Base-by-base conservation (phyloP, 2,888 invertebrate species). In the Lottia scabra region DNA sequence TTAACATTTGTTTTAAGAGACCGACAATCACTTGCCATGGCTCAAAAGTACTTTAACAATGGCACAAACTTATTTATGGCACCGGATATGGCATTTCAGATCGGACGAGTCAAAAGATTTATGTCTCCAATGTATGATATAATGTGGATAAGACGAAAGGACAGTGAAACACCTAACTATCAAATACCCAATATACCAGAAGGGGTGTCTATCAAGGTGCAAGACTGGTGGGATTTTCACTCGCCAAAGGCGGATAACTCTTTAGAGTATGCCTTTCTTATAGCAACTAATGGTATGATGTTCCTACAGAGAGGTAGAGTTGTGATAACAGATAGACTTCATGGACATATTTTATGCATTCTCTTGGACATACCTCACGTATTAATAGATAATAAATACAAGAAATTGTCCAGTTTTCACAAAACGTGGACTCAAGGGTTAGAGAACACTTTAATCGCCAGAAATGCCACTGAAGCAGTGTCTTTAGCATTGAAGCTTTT, bases 271-370 rank as follows among this genome's bases (percentile, higher is more conserved):
- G 48, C 74, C 1, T 72, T 75, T 56, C 65, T 74, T 0, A 71
- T 74, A 16, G 63, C 78, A 13, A 62, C 67, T 2, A 69, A 67
- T 13, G 80, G 80, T 1, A 65, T 77, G 13, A 48, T 67, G 56
- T 79, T 79, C 48, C 69, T 78, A 10, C 78, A 75, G 68, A 63
- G 79, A 19, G 80, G 80, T 2, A 70, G 78, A 2, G 75, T 80
- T 27, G 72, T 78, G 13, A 69, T 78, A 38, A 80, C 80, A 0
- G 79, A 79, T 48, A 63, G 78, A 13, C 70, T 78, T 3, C 79
- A 79, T 64, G 79, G 79, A n/a, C 79, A 79, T 67, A 73, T 78
- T 63, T 45, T 76, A 15, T 70, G 56, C 48, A 66, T n/a, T n/a
- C 70, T 6, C 66, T 77, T 74, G 15, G 44, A 72, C 43, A 75